Conservation (phyloP, 2,113 vertebrate species). For the Poicephalus meyeri region DNA sequence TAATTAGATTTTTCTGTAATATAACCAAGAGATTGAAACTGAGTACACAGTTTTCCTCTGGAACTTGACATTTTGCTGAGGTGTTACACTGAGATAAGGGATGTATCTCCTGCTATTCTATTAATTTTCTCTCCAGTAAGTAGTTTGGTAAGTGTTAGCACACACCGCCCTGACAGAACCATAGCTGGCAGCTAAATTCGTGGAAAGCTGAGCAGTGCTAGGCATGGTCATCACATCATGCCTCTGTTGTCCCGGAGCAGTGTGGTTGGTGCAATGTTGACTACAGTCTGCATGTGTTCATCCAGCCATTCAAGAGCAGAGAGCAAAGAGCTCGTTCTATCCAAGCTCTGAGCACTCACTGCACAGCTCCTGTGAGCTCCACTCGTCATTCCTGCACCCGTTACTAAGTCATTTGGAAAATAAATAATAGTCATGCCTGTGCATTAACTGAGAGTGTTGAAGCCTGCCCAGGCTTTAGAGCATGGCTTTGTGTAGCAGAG, state of each 20-base stretch:
- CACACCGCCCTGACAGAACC: not conserved
- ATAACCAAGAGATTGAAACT: not conserved
- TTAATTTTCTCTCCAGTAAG: not conserved
- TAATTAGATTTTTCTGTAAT: not conserved
- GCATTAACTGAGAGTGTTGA: not conserved
- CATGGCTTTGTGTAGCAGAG: not conserved
- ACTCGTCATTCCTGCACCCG: not conserved
- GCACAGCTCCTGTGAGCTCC: not conserved
- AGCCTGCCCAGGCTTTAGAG: not conserved
- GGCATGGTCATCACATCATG: not conserved
- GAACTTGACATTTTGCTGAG: not conserved
- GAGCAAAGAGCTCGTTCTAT: not conserved
- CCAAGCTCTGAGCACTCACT: not conserved
- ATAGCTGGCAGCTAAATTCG: not conserved
- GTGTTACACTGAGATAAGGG: not conserved
- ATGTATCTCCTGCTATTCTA: not conserved
- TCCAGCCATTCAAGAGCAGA: not conserved
- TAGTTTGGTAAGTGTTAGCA: not conserved
- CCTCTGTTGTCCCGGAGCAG: not conserved
- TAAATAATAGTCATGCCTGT: not conserved
- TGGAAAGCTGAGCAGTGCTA: not conserved
- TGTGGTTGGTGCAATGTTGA: fast-evolving
- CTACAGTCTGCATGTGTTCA: not conserved
- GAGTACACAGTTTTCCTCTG: not conserved
- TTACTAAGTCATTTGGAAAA: not conserved